A percentile compares a stretch with the other conserved stretches of the same genome.
Conservation (phyloP, 1,140 invertebrate genomes). For the Drosophila biarmipes region DNA sequence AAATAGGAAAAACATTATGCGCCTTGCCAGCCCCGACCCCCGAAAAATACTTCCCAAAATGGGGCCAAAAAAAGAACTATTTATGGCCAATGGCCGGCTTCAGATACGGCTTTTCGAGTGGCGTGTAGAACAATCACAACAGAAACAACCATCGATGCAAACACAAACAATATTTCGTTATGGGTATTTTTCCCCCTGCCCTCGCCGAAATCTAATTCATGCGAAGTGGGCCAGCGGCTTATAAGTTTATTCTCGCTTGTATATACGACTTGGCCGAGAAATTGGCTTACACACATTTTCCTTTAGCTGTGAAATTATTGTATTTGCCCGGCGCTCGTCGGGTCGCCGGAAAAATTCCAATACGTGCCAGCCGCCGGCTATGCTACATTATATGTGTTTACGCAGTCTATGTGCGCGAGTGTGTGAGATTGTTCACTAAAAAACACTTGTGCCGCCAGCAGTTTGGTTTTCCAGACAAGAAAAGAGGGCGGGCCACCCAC, state of each 20-base stretch:
- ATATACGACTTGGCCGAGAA: constrained; percentile 77
- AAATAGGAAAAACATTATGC: constrained; percentile 71
- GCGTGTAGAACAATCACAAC: constrained; percentile 63
- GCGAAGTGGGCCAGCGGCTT: constrained; percentile 62
- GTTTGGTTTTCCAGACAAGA: constrained; percentile 45
- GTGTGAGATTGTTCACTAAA: constrained; percentile 49
- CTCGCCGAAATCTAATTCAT: constrained; percentile 55
- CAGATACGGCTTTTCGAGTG: constrained; percentile 55
- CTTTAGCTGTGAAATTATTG: constrained; percentile 78
- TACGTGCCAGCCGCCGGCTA: constrained; percentile 41
- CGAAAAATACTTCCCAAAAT: background rate
- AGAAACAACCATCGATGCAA: constrained; percentile 50
- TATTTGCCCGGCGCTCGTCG: constrained; percentile 43
- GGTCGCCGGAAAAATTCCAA: constrained; percentile 46
- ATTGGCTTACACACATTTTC: constrained; percentile 78
- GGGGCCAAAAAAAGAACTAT: constrained; percentile 49
- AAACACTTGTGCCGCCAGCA: constrained; percentile 54
- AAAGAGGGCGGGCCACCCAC: constrained; percentile 10
- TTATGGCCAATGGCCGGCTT: constrained; percentile 73
- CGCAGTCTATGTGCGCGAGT: constrained; percentile 21
- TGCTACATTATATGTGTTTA: constrained; percentile 43
- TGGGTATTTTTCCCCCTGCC: constrained; percentile 2
- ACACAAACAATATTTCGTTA: constrained; percentile 63
- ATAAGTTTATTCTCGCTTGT: constrained; percentile 77
- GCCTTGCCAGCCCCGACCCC: constrained; percentile 4